Percentiles rank a stretch among this genome's conserved stretches.
These are phyloP conservation scores for Phyllostomus discolor DNA, from an alignment of 2,113 vertebrate genomes.

Conservation along the genomic window DNA sequence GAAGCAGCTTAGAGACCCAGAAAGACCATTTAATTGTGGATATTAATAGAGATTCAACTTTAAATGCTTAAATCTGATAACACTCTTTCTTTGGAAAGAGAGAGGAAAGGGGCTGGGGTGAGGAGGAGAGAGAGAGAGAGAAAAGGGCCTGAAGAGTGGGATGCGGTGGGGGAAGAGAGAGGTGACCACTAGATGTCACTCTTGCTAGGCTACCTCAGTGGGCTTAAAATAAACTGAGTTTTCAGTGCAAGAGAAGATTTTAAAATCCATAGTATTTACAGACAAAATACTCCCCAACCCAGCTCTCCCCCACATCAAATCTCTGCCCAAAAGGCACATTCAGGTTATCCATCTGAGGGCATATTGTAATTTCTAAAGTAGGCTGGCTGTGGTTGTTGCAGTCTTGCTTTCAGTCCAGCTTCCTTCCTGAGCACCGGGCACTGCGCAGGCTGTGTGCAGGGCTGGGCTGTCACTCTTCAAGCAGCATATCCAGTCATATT, in stretches of 20 bases:
- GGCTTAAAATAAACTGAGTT: not conserved
- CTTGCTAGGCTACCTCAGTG: not conserved
- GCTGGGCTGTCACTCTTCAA: not conserved
- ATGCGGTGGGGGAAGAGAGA: not conserved
- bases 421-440: not conserved
- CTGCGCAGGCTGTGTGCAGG: rapidly evolving
- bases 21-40: not conserved
- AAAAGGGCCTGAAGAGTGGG: not conserved
- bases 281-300: not conserved
- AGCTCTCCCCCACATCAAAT: not conserved
- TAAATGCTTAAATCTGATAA: not conserved
- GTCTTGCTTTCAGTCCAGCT: not conserved
- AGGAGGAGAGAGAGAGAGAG: too few species aligned
- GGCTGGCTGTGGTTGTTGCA: not conserved
- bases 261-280: not conserved
- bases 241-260: not conserved
- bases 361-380: not conserved
- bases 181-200: conserved; percentile 66
- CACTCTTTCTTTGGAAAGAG: not conserved
- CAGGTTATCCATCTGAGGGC: not conserved
- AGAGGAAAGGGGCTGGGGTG: not conserved
- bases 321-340: not conserved
- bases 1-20: not conserved
- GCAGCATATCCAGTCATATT: not conserved
- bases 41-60: conserved; percentile 16